These are phyloP conservation scores for Gracilinanus agilis DNA, from an alignment of 2,113 vertebrate species.

Conservation along the genomic window DNA sequence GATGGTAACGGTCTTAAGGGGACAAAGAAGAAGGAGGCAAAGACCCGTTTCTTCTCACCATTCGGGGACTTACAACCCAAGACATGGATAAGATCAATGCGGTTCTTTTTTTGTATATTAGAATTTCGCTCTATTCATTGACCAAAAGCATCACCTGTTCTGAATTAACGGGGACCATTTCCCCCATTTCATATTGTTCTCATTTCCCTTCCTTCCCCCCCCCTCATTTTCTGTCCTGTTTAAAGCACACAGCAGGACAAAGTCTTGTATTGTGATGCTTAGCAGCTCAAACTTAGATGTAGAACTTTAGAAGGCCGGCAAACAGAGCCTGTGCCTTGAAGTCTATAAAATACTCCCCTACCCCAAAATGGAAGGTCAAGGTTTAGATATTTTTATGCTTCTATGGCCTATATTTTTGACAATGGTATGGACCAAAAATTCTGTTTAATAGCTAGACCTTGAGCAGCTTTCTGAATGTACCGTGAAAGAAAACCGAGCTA, in stretches of 20 bases:
- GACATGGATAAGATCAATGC: conserved; percentile 40
- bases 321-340: background rate
- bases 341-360: background rate
- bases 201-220: background rate
- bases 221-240: background rate
- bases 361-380: conserved; percentile 30
- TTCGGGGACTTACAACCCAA: conserved; percentile 39
- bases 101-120: conserved; percentile 61
- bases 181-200: rapidly evolving
- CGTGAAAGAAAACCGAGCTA: background rate
- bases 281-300: conserved; percentile 22
- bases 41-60: conserved; percentile 38
- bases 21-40: background rate
- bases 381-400: conserved; percentile 44
- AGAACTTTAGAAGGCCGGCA: conserved; percentile 24
- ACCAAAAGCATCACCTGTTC: conserved; percentile 32
- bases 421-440: background rate
- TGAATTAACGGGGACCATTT: background rate
- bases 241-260: conserved; percentile 22
- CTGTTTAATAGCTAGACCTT: background rate
- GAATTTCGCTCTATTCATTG: conserved; percentile 37
- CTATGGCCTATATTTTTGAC: conserved; percentile 30
- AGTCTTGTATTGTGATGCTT: background rate
- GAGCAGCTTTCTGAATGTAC: background rate
- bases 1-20: conserved; percentile 58